Evolutionary conservation across 2,888 invertebrate genomes (phyloP), one percentile per base, ranked within the genome.

Genomic region (Drosophila fulvimacula): DNA sequence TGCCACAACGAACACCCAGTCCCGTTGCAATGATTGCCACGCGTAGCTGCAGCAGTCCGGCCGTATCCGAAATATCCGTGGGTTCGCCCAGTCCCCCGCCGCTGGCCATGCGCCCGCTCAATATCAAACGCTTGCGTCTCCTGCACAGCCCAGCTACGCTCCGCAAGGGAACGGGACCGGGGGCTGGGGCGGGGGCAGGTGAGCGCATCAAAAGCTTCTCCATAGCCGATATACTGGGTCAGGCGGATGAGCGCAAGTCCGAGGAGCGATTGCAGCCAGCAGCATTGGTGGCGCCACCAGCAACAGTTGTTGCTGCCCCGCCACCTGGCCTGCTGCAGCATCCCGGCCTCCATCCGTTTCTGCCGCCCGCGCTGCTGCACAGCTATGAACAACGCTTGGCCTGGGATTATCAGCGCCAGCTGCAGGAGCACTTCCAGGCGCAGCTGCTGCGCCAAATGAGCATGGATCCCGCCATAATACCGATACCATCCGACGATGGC

Each of bases 131-230:
- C n/a, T 17, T 88, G 56, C 75, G 88, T 5, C 34, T 85, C 13
- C 53, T 79, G 5, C 80, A 80, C 42, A 87, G 88, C 51, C 89
- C 86, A 27, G 57, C 53, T 15, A 64, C 70, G 15, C 61, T 86
- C 5, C 79, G 81, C 39, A 91, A 89, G 55, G 85, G 90, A 19
- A 87, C 73, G 0, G 59, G 36, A 0, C 1, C 21, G 9, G 49
- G 19, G 1, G 5, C 52, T 6, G 52, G 11, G 4, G 36, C 52
- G 0, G 63, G 38, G 0, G 51, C 59, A 1, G 87, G 95, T 34
- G 94, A 95, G 62, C 96, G 97, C 11, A 96, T 98, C 41, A 97
- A 97, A 92, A 97, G 97, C 92, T 98, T 98, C 92, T 96, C 97
- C 58, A 98, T 98, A 70, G 94, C 96, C 91, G 98, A 98, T 93